A percentile compares a stretch with the other conserved stretches of the same genome.
These are phyloP conservation scores for Hippocampus zosterae DNA, from an alignment of 2,113 vertebrate genomes.

Conservation along the genomic window DNA sequence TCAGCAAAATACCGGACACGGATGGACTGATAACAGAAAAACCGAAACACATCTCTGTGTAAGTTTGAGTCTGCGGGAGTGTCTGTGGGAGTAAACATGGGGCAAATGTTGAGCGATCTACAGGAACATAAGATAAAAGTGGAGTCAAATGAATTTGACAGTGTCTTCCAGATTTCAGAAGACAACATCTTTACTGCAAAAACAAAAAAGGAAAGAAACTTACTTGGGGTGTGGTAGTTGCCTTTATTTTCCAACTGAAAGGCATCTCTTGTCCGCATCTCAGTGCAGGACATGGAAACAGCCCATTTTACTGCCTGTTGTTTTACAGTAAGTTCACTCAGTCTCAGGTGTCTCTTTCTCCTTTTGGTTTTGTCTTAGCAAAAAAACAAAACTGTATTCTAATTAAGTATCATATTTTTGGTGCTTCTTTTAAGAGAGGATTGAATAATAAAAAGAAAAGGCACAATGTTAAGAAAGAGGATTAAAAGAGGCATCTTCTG, in stretches of 20 bases:
- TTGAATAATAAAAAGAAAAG: neutral
- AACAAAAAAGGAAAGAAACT: slow-evolving; percentile 12
- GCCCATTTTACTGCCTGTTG: neutral
- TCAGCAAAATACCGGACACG: neutral
- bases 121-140: slow-evolving; percentile 30
- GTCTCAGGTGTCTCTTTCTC: neutral
- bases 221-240: slow-evolving; percentile 15
- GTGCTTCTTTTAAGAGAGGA: neutral
- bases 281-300: neutral
- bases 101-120: slow-evolving; percentile 16
- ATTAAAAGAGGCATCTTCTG: neutral
- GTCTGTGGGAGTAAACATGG: slow-evolving; percentile 11
- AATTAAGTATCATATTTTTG: too few species aligned
- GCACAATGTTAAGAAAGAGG: neutral
- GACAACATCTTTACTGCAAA: slow-evolving; percentile 26
- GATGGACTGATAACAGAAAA: neutral
- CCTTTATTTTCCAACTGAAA: slow-evolving; percentile 38
- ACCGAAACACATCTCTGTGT: slow-evolving; percentile 5
- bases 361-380: neutral
- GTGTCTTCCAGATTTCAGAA: slow-evolving; percentile 33
- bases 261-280: neutral
- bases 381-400: neutral
- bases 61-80: slow-evolving; percentile 12
- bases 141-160: slow-evolving; percentile 29
- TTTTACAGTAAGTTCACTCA: neutral